These are phyloP conservation scores for Drosophila arizonae DNA, from an alignment of 1,140 invertebrate species.

Conservation along the genomic window DNA sequence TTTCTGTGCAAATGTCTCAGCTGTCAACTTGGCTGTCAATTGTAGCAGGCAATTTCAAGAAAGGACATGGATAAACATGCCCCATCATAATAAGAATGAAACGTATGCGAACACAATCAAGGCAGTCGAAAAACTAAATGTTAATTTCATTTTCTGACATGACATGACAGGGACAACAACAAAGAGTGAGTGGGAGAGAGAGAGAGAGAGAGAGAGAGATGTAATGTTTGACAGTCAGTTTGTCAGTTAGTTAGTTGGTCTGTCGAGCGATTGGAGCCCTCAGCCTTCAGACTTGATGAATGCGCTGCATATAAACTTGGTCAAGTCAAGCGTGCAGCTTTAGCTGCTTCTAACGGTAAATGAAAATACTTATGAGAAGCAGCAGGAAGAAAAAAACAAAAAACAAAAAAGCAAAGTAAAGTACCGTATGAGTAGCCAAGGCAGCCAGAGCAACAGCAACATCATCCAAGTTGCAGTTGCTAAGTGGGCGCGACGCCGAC, in stretches of 20 bases:
- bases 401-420: conserved; percentile 34
- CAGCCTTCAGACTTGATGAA: conserved; percentile 5
- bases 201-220: conserved; percentile 1
- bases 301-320: conserved; percentile 43
- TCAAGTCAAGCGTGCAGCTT: conserved; percentile 56
- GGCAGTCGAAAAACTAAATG: conserved; percentile 32
- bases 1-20: conserved; percentile 5
- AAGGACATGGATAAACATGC: neutral
- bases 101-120: neutral
- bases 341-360: conserved; percentile 75
- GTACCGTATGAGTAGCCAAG: conserved; percentile 35
- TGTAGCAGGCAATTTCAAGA: conserved; percentile 8
- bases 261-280: conserved; percentile 7
- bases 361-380: conserved; percentile 42
- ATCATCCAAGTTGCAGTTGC: conserved; percentile 46
- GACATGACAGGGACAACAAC: conserved; percentile 41
- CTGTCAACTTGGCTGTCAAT: conserved; percentile 15
- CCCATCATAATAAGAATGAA: neutral
- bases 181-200: neutral
- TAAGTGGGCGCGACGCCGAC: conserved; percentile 19
- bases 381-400: conserved; percentile 27
- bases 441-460: conserved; percentile 11
- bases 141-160: conserved; percentile 75
- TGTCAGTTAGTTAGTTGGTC: conserved; percentile 32
- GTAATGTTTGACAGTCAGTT: conserved; percentile 33